phyloP scores from a whole-genome alignment of 2,888 invertebrate genomes.

The Alcis repandata region DNA sequence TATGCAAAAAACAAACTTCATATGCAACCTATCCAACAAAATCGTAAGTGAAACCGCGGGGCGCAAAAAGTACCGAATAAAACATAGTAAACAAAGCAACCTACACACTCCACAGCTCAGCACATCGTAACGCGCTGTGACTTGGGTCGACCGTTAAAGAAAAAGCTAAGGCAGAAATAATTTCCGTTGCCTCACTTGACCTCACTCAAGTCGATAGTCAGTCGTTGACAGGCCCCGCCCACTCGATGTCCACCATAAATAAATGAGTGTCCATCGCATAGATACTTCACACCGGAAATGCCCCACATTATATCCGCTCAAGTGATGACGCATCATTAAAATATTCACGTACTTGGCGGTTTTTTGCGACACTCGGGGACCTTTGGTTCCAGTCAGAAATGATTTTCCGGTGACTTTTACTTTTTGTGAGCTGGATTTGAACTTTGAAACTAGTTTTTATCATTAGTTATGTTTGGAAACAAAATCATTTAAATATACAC shows the following conservation, averaged over 20 bases:
- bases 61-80: background rate
- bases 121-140: constrained; percentile 21
- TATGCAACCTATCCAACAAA: background rate
- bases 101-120: constrained; percentile 14
- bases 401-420: too few relatives aligned
- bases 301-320: constrained; percentile 22
- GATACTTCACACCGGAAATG: constrained; percentile 47
- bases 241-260: constrained; percentile 60
- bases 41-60: background rate
- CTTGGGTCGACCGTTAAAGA: constrained; percentile 36
- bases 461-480: too few relatives aligned
- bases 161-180: constrained; percentile 58
- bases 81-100: constrained; percentile 23
- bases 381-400: background rate
- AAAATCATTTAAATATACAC: too few relatives aligned
- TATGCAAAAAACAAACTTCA: too few relatives aligned
- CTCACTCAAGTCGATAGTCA: constrained; percentile 61
- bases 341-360: background rate
- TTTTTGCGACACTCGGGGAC: background rate
- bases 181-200: constrained; percentile 62
- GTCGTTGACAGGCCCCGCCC: constrained; percentile 55
- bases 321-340: constrained; percentile 13
- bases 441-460: too few relatives aligned
- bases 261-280: constrained; percentile 62
- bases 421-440: too few relatives aligned